These are phyloP conservation scores for Tigriopus japonicus DNA, from an alignment of 1,140 invertebrate species.

Conservation along the genomic window DNA sequence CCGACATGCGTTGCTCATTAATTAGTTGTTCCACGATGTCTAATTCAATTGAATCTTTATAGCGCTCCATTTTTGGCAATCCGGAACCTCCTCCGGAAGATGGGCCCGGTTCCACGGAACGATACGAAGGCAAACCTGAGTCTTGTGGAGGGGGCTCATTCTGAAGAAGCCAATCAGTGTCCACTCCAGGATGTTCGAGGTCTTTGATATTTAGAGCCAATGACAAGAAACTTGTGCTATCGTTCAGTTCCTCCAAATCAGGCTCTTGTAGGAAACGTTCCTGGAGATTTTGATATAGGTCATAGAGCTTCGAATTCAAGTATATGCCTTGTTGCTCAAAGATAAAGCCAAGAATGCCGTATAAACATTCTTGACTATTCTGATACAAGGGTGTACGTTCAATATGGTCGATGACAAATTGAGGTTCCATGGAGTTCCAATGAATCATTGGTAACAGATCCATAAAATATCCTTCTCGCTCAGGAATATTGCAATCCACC, in stretches of 20 bases:
- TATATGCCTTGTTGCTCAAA: not conserved
- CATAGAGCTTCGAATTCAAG: not conserved
- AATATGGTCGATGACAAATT: not conserved
- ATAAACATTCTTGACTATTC: not conserved
- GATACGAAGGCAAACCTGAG: not conserved
- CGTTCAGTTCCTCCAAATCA: not conserved
- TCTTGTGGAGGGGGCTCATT: not conserved
- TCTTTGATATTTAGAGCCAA: not conserved
- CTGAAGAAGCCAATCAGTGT: not conserved
- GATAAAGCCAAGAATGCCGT: not conserved
- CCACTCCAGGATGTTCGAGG: not conserved
- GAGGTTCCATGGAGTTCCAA: not conserved
- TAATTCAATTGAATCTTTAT: not conserved
- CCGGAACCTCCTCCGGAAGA: not conserved
- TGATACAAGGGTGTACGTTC: not conserved
- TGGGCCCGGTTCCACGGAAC: not conserved
- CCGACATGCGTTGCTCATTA: not conserved
- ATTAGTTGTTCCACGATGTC: conserved; percentile 2
- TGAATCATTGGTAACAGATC: not conserved
- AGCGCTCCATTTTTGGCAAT: not conserved
- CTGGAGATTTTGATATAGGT: not conserved
- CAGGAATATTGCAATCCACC: not conserved
- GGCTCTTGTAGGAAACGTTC: not conserved
- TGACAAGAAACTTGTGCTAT: not conserved
- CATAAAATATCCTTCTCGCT: not conserved